Percentiles rank a stretch among this genome's conserved stretches.
Evolutionary conservation across 2,797 vertebrate species (phyloP).

Genomic region (Labroides dimidiatus): DNA sequence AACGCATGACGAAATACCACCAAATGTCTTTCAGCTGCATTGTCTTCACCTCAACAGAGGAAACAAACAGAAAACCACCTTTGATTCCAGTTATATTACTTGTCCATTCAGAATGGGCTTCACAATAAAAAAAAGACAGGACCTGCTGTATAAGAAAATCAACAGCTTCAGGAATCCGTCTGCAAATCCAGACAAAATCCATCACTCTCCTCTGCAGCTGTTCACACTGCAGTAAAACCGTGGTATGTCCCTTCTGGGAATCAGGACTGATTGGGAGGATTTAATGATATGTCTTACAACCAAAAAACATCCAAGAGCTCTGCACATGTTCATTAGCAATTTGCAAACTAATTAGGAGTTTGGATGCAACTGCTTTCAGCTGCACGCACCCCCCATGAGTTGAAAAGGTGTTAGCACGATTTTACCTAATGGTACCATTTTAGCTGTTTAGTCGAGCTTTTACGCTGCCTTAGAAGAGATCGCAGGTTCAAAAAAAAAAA

Average conservation of each 20-base stretch:
- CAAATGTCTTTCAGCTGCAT: conserved; percentile 13
- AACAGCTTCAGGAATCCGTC: conserved; percentile 1
- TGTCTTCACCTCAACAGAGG: conserved; percentile 18
- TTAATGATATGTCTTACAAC: conserved; percentile 35
- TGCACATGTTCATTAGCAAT: conserved; percentile 27
- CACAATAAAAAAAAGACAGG: conserved; percentile 24
- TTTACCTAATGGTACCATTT: conserved; percentile 5
- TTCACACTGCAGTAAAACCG: conserved; percentile 37
- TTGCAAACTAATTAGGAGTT: conserved; percentile 55
- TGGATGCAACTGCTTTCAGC: conserved; percentile 27
- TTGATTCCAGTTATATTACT: conserved; percentile 35
- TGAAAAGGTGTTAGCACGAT: conserved; percentile 2
- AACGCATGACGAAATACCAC: conserved; percentile 29
- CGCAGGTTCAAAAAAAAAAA: background rate
- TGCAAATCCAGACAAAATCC: conserved; percentile 23
- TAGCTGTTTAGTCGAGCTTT: conserved; percentile 14
- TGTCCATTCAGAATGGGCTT: conserved; percentile 9
- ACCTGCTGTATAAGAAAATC: conserved; percentile 2
- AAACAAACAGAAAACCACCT: conserved; percentile 34
- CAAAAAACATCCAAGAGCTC: conserved; percentile 37
- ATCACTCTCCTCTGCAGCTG: conserved; percentile 9
- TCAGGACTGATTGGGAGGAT: conserved; percentile 22
- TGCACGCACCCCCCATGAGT: conserved; percentile 2
- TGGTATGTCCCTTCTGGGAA: conserved; percentile 26
- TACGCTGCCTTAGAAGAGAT: background rate